Conservation (phyloP, 2,113 vertebrate genomes). For the Chionodraco myersi region DNA sequence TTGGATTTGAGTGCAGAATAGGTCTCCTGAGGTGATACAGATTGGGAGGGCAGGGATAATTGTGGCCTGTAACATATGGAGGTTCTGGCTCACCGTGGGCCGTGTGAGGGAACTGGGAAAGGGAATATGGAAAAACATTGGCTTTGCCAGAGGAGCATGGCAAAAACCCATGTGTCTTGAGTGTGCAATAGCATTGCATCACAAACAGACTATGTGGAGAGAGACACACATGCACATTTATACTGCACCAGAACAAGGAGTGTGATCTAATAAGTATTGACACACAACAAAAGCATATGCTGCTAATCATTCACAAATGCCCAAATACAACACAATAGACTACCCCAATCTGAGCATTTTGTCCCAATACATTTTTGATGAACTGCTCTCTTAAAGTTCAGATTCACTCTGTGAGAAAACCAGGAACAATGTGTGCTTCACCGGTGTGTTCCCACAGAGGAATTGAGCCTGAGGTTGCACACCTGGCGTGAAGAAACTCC, state of each 20-base stretch:
- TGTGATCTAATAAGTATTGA: constrained; percentile 25
- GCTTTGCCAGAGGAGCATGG: constrained; percentile 33
- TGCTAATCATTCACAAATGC: constrained; percentile 53
- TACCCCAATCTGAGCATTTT: constrained; percentile 16
- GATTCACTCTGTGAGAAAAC: constrained; percentile 9
- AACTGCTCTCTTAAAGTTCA: constrained; percentile 7
- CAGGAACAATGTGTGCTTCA: constrained; percentile 10
- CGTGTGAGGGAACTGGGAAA: constrained; percentile 3
- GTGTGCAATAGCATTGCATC: constrained; percentile 13
- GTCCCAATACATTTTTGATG: constrained; percentile 38
- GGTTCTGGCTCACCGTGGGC: constrained; percentile 28
- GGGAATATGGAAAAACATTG: constrained; percentile 53
- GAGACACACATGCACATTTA: not conserved
- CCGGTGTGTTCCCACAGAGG: constrained; percentile 9
- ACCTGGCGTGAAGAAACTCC: constrained; percentile 27
- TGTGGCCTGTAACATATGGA: constrained; percentile 12
- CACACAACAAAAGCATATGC: constrained; percentile 10
- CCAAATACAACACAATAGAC: constrained; percentile 29
- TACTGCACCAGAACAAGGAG: not conserved
- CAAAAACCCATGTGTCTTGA: constrained; percentile 22
- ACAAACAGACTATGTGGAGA: constrained; percentile 19
- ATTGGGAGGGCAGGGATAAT: constrained; percentile 22
- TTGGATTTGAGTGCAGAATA: constrained; percentile 22
- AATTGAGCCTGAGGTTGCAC: constrained; percentile 47
- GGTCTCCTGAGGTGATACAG: constrained; percentile 28